Base-by-base conservation (phyloP, 2,888 invertebrate species). In the Eupithecia abbreviata region DNA sequence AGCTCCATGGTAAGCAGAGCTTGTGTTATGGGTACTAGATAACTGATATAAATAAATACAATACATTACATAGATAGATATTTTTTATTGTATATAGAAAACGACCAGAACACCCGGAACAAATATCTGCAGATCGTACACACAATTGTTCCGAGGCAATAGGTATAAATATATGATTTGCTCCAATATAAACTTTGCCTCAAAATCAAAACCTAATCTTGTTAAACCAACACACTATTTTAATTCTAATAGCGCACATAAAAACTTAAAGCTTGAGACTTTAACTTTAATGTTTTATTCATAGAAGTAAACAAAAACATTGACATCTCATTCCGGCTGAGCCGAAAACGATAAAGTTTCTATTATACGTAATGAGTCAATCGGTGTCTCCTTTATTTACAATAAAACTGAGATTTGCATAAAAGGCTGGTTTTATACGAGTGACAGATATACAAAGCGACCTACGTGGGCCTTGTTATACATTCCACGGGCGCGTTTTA, bases 371-470 rank as follows among this genome's bases (percentile, higher is more conserved):
- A 88, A 88, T 87, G 88, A 88, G 83, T 84, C 85, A 85, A 87
- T 85, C 82, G 75, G 81, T 82, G 72, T 81, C 80, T 79, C 71
- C 82, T 86, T 87, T 86, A 87, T 83, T 85, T 86, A 83, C 84
- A 84, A 86, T 88, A 88, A 87, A 87, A 86, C 83, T 75, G 69
- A 45, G 74, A 88, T 88, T 87, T 85, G 84, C 86, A 87, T 88
- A 86, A 84, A 75, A 82, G 85, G 85, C 85, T 80, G 45, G 71
- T 15, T 49, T 74, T 82, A 84, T 45, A 83, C 76, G 74, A 68
- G 76, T 42, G 18, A 71, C 71, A 74, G 72, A 78, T 73, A 30
- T 30, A 30, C 30, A 30, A 30, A 30, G 30, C 30, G 0, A 30
- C 30, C 30, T 30, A 30, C 30, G 30, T 30, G 30, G 30, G 30